phyloP scores from a whole-genome alignment of 2,797 vertebrate species.

The Phataginus tetradactyla region DNA sequence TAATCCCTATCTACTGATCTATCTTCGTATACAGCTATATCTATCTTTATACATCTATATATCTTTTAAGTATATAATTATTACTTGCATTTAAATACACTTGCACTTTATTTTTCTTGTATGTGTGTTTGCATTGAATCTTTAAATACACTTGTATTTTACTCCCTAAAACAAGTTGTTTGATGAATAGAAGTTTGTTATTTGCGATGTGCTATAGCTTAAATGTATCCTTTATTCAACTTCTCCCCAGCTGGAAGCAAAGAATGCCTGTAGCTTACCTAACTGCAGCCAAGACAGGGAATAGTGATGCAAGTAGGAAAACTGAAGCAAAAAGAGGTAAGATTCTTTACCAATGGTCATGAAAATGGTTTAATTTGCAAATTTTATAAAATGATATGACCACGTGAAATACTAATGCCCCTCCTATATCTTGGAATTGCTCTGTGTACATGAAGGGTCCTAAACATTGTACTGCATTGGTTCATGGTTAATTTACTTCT shows the following conservation, averaged over 20 bases:
- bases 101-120: not conserved
- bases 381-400: not conserved
- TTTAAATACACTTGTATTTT: not conserved
- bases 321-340: not conserved
- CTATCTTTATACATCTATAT: not conserved
- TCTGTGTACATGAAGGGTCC: rapidly evolving
- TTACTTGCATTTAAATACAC: not conserved
- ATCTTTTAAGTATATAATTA: not conserved
- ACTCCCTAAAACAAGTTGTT: not conserved
- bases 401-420: not conserved
- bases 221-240: not conserved
- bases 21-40: not conserved
- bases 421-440: not conserved
- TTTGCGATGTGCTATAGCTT: not conserved
- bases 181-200: not conserved
- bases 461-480: not conserved
- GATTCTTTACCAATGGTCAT: not conserved
- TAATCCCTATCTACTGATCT: not conserved
- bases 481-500: not conserved
- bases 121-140: not conserved
- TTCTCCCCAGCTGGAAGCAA: not conserved
- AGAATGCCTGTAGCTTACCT: not conserved
- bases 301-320: not conserved
- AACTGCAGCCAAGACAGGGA: not conserved
- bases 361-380: not conserved